Percentiles rank a stretch among this genome's conserved stretches.
Evolutionary conservation across 2,888 invertebrate genomes (phyloP).

Genomic region (Oeneis ivallda): DNA sequence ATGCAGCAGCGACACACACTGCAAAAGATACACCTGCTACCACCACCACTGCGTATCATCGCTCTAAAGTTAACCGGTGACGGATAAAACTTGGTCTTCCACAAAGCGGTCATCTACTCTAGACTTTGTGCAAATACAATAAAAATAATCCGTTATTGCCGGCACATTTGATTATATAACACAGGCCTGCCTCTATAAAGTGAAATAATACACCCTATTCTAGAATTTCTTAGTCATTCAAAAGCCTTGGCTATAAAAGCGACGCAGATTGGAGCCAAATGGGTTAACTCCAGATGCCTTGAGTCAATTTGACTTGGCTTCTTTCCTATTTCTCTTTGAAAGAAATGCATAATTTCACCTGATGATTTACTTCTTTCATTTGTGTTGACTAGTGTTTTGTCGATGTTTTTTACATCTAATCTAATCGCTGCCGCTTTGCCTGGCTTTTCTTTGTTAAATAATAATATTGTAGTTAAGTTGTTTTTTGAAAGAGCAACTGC

Average conservation of each 20-base stretch:
- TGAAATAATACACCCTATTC: slow-evolving; percentile 33
- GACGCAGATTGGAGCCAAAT: slow-evolving; percentile 41
- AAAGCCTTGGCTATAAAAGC: slow-evolving; percentile 37
- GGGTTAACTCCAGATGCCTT: slow-evolving; percentile 42
- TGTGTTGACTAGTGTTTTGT: background rate
- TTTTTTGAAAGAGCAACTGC: no score
- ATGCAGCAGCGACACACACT: no score
- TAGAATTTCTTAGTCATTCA: slow-evolving; percentile 32
- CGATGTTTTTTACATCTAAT: background rate
- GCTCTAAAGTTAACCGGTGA: no score
- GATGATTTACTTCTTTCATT: slow-evolving; percentile 6
- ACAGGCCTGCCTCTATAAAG: slow-evolving; percentile 24
- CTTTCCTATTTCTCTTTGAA: slow-evolving; percentile 33
- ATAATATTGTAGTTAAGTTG: no score
- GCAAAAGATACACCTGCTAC: no score
- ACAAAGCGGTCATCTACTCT: no score
- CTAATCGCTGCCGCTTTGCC: no score
- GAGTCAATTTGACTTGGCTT: slow-evolving; percentile 43
- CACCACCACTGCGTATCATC: no score
- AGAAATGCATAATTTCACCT: slow-evolving; percentile 18
- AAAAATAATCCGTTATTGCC: slow-evolving; percentile 20
- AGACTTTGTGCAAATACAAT: slow-evolving; percentile 3
- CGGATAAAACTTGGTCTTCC: no score
- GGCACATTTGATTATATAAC: slow-evolving; percentile 16
- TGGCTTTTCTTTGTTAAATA: no score